Evolutionary conservation across 2,888 invertebrate species (phyloP).

Genomic region (Metacarcinus magister): DNA sequence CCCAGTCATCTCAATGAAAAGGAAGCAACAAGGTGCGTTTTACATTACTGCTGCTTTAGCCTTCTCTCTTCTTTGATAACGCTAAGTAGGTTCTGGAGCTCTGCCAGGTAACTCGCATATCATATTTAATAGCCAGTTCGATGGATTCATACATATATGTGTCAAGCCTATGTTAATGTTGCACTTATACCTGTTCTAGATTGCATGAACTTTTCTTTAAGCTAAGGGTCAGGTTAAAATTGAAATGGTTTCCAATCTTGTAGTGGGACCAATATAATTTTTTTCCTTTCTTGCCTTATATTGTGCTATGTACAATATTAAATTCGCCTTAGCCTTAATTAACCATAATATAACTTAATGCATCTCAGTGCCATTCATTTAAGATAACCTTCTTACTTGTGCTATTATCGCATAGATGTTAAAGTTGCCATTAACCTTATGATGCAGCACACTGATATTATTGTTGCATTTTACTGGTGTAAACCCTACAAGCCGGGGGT

Average conservation of each 20-base stretch:
- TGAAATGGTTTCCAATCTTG: background rate
- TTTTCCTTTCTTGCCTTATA: background rate
- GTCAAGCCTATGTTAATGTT: background rate
- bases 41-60: background rate
- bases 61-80: background rate
- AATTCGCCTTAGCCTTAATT: background rate
- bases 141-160: background rate
- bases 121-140: background rate
- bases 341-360: background rate
- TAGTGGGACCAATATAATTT: background rate
- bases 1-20: background rate
- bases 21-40: background rate
- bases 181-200: background rate
- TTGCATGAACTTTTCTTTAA: background rate
- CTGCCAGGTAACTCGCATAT: background rate
- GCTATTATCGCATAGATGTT: background rate
- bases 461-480: background rate
- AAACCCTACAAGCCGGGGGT: background rate
- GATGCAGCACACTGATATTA: background rate
- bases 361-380: background rate
- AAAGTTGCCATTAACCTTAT: background rate
- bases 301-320: background rate
- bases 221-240: background rate
- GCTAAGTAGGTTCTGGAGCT: background rate
- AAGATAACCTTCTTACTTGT: background rate